phyloP scores from a whole-genome alignment of 2,888 invertebrate genomes.

The Trichopria drosophilae region DNA sequence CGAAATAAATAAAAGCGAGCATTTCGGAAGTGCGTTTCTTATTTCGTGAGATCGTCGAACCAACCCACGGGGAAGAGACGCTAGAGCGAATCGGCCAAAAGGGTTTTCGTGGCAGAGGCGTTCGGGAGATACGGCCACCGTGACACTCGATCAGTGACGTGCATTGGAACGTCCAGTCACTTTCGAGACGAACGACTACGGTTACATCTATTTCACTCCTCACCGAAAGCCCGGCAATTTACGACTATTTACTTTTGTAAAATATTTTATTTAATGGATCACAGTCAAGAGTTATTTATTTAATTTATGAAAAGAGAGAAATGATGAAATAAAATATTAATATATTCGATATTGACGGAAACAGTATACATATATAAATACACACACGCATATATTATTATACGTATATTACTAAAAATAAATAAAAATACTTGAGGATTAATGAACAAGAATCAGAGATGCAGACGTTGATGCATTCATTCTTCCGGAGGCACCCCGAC shows the following conservation, averaged over 20 bases:
- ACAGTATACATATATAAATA: constrained; percentile 43
- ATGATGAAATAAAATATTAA: constrained; percentile 48
- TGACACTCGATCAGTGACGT: no score
- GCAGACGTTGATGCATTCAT: background rate
- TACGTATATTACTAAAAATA: constrained; percentile 45
- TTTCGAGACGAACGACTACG: no score
- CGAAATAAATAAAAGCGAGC: no score
- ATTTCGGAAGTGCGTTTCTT: no score
- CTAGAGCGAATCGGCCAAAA: no score
- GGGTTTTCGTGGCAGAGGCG: no score
- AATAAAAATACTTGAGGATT: constrained; percentile 49
- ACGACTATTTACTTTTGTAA: constrained; percentile 54
- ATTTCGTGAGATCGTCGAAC: no score
- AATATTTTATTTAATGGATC: constrained; percentile 52
- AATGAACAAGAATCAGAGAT: constrained; percentile 31
- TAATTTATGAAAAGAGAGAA: constrained; percentile 52
- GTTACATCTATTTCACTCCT: constrained; percentile 38
- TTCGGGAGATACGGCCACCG: no score
- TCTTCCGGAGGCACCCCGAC: constrained; percentile 2
- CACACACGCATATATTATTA: constrained; percentile 42
- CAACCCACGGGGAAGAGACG: no score
- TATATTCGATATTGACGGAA: constrained; percentile 53
- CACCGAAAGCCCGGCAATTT: constrained; percentile 36
- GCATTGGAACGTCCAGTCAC: no score
- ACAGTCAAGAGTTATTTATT: constrained; percentile 54